Evolutionary conservation across 2,888 invertebrate genomes (phyloP).

Genomic region (Ochropleura plecta): DNA sequence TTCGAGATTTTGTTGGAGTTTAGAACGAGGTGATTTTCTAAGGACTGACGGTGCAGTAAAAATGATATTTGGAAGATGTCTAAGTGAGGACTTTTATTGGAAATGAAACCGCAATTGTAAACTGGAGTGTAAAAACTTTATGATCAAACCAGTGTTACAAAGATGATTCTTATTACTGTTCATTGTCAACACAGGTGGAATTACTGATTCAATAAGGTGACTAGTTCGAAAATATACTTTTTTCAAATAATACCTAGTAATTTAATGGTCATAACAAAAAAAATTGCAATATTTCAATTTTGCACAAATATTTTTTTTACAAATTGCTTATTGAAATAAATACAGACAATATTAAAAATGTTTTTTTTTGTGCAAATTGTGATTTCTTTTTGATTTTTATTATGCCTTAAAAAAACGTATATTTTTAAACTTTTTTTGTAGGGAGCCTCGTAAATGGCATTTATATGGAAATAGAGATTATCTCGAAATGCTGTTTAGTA

Average conservation of each 20-base stretch:
- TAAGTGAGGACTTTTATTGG: conserved; percentile 19
- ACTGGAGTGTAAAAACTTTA: background rate
- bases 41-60: conserved; percentile 36
- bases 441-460: background rate
- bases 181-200: background rate
- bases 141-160: background rate
- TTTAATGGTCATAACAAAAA: no score
- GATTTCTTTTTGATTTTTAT: no score
- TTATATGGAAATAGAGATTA: conserved; percentile 8
- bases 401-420: no score
- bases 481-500: background rate
- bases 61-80: conserved; percentile 20
- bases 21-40: conserved; percentile 46
- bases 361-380: no score
- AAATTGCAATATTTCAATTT: no score
- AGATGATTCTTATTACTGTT: conserved; percentile 5
- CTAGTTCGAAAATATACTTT: no score
- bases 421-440: no score
- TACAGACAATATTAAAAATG: no score
- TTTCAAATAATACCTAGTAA: no score
- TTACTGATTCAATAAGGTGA: background rate
- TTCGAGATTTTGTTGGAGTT: conserved; percentile 60
- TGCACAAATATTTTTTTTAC: no score
- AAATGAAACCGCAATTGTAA: conserved; percentile 35
- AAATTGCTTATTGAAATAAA: no score